Base-by-base conservation (phyloP, 2,113 vertebrate genomes). In the Archocentrus centrarchus region DNA sequence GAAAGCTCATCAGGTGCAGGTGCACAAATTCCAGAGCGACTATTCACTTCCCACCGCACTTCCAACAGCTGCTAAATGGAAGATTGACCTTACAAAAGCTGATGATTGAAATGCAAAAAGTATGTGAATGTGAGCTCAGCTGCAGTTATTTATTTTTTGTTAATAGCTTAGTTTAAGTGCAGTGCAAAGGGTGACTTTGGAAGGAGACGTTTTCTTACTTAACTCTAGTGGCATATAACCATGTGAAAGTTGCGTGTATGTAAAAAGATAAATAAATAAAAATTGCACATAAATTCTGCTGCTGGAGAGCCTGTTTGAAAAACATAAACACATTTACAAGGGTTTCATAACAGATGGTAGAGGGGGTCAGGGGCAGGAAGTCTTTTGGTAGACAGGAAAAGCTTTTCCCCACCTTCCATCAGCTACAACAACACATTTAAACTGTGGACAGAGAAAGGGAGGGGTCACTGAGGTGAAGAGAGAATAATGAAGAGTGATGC, bases 341-440 rank as follows among this genome's bases (percentile, higher is more conserved):
- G 58, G 10, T 85, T 86, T 5, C 41, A 20, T 81, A 78, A 83
- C 39, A 84, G 53, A 32, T 17, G 6, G 22, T 24, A 11, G 17
- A 9, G 61, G n/a, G n/a, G 85, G 63, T 88, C 80, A 85, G 64
- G 75, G 86, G 79, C 77, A 90, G 92, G 93, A 94, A 91, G 82
- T 81, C 41, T 77, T 87, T 88, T 50, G 24, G 83, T 39, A 20
- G 86, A 88, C 90, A 89, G 93, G 92, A 94, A 92, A 88, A 63
- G 64, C 80, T 81, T 88, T 91, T 90, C 89, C 20, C 78, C 90
- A 85, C 87, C 85, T 88, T 83, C 82, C 83, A 89, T 90, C 89
- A 92, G 87, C 81, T 70, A 22, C 77, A 77, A 3, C 61, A 57
- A 81, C 77, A 75, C 88, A 77, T 84, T 86, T 82, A 27, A 86